Conservation (phyloP, 2,797 vertebrate genomes). For the Paratrypauchen microcephalus region DNA sequence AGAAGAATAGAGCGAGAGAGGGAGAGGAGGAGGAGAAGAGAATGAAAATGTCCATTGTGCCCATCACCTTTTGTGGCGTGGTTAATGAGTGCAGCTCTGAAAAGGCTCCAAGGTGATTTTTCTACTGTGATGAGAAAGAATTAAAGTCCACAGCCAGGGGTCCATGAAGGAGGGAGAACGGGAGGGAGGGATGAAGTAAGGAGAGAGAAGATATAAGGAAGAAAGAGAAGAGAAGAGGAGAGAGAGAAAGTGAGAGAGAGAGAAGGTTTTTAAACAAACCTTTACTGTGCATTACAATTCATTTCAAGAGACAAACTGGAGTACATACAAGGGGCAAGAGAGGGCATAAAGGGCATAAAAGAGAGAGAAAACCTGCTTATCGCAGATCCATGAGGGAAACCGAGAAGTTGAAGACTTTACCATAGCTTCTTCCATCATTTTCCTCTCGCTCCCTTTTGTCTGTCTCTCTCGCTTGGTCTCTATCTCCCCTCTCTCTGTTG, state of each 20-base stretch:
- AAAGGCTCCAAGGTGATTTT: conserved; percentile 77
- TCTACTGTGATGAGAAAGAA: conserved; percentile 80
- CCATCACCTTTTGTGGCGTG: conserved; percentile 68
- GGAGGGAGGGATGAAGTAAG: conserved; percentile 67
- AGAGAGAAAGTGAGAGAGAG: background rate
- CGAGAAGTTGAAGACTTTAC: too few relatives aligned
- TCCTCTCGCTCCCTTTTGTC: too few relatives aligned
- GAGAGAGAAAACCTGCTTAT: too few relatives aligned
- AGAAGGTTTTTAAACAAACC: too few relatives aligned
- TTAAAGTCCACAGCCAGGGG: conserved; percentile 79
- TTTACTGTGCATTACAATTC: too few relatives aligned
- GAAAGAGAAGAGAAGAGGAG: background rate
- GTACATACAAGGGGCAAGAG: too few relatives aligned
- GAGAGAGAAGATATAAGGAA: background rate
- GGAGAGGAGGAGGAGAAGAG: conserved; percentile 18
- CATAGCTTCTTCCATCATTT: too few relatives aligned
- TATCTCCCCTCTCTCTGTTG: too few relatives aligned
- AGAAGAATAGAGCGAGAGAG: background rate
- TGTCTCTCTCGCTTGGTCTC: too few relatives aligned
- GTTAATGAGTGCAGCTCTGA: conserved; percentile 79
- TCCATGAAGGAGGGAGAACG: conserved; percentile 23
- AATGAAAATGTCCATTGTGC: conserved; percentile 72
- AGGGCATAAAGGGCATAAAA: too few relatives aligned
- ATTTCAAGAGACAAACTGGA: too few relatives aligned
- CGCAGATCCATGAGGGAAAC: too few relatives aligned